Evolutionary conservation across 2,797 vertebrate genomes (phyloP).

Genomic region (Coluber constrictor): DNA sequence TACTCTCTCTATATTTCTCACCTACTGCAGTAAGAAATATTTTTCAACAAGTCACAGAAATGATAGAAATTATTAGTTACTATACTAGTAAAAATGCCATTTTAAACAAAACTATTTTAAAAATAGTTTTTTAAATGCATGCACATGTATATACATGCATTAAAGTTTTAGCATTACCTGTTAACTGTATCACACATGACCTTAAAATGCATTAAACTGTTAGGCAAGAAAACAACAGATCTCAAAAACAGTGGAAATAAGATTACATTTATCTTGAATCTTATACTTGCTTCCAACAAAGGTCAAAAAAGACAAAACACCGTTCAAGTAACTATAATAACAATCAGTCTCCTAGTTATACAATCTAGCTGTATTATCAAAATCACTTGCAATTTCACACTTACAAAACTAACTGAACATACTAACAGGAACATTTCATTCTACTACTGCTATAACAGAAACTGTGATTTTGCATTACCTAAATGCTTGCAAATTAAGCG

Average conservation of each 20-base stretch:
- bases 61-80: background rate
- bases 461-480: background rate
- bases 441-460: constrained; percentile 20
- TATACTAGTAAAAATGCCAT: background rate
- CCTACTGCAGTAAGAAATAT: background rate
- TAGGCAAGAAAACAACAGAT: background rate
- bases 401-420: background rate
- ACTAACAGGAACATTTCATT: constrained; percentile 20
- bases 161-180: background rate
- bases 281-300: background rate
- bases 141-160: background rate
- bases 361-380: constrained; percentile 17
- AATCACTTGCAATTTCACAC: background rate
- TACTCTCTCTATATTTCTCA: background rate
- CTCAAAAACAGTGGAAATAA: background rate
- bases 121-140: background rate
- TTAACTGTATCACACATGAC: background rate
- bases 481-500: constrained; percentile 27
- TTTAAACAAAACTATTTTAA: background rate
- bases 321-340: background rate
- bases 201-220: background rate
- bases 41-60: background rate
- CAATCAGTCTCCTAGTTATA: background rate
- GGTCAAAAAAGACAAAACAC: background rate
- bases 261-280: background rate